Evolutionary conservation across 2,888 invertebrate genomes (phyloP).

Genomic region (Hipparchia semele): DNA sequence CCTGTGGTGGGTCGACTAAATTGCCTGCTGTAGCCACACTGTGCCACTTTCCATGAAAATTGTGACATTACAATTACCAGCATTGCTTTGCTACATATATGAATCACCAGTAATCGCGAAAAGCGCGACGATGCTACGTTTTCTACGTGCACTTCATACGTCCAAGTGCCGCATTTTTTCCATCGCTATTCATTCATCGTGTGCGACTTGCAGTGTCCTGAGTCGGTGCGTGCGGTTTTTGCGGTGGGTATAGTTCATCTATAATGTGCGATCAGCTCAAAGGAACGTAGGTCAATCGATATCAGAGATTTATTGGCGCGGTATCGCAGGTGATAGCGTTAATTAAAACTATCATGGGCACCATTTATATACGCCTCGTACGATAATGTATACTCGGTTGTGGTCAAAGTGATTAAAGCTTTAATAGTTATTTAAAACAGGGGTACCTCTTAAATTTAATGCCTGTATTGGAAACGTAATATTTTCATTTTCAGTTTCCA

Average conservation of each 20-base stretch:
- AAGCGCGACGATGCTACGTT: too few species aligned
- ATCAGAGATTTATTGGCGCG: constrained; percentile 36
- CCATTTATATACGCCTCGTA: constrained; percentile 29
- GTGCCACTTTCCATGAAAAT: too few species aligned
- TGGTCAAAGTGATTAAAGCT: constrained; percentile 4
- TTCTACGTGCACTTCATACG: too few species aligned
- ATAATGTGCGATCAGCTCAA: background rate
- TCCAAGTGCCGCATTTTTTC: too few species aligned
- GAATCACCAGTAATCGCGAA: too few species aligned
- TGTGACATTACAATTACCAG: too few species aligned
- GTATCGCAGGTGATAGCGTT: constrained; percentile 34
- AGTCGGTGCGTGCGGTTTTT: background rate
- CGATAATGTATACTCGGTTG: constrained; percentile 1
- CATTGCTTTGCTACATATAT: too few species aligned
- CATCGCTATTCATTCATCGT: too few species aligned
- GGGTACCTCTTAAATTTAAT: background rate
- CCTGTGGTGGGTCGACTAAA: too few species aligned
- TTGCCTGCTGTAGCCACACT: too few species aligned
- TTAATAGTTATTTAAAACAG: background rate
- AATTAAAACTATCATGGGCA: constrained; percentile 37
- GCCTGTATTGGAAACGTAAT: too few species aligned
- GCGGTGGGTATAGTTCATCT: background rate
- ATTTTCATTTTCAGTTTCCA: background rate
- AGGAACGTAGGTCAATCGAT: constrained; percentile 34
- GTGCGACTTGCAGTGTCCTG: too few species aligned